A percentile compares a stretch with the other conserved stretches of the same genome.
phyloP scores from a whole-genome alignment of 2,113 vertebrate species.

The Rattus rattus region DNA sequence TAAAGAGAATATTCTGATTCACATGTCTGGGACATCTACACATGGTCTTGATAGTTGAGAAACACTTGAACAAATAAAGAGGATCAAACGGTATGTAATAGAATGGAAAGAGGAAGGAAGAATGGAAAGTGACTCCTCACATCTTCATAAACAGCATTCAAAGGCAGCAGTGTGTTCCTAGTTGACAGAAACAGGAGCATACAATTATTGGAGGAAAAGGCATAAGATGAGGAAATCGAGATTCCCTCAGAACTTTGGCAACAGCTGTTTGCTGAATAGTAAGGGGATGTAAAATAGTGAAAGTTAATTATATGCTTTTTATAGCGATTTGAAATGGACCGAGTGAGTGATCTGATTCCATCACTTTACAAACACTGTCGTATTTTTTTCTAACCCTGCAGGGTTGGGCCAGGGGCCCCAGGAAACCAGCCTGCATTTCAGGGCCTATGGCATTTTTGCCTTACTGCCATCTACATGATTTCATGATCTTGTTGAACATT shows the following conservation, averaged over 20 bases:
- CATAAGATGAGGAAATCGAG: slow-evolving; percentile 51
- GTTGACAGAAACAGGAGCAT: background rate
- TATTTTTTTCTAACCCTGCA: slow-evolving; percentile 50
- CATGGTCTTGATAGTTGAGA: slow-evolving; percentile 39
- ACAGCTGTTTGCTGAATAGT: slow-evolving; percentile 75
- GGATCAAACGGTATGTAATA: background rate
- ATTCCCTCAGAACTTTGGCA: slow-evolving; percentile 59
- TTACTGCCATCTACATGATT: background rate
- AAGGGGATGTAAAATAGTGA: slow-evolving; percentile 67
- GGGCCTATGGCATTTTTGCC: background rate
- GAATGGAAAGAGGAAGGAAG: background rate
- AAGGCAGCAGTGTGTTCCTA: background rate
- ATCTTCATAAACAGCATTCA: slow-evolving; percentile 25
- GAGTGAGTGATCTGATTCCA: slow-evolving; percentile 73
- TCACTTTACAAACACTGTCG: slow-evolving; percentile 51
- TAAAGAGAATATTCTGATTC: background rate
- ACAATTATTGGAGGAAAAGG: background rate
- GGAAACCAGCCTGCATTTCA: background rate
- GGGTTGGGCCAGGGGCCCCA: slow-evolving; percentile 14
- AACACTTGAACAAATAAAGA: slow-evolving; percentile 25
- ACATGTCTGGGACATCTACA: background rate
- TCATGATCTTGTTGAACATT: background rate
- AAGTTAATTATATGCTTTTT: slow-evolving; percentile 81
- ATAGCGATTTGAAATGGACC: slow-evolving; percentile 77
- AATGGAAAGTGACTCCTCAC: slow-evolving; percentile 7